These are phyloP conservation scores for Capricornis sumatraensis DNA, from an alignment of 2,113 vertebrate species.

Conservation along the genomic window DNA sequence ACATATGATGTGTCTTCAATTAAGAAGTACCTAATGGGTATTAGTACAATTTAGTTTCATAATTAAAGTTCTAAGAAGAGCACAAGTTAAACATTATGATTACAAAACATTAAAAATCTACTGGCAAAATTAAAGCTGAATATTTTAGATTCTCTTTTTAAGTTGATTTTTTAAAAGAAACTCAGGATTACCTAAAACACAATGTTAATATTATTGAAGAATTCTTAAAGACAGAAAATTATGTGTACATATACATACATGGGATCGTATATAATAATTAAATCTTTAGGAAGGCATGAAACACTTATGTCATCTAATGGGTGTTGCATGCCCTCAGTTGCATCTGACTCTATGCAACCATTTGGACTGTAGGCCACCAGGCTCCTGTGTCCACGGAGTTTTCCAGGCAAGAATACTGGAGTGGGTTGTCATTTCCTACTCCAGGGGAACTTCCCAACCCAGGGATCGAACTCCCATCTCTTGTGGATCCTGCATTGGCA, in stretches of 20 bases:
- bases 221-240: not conserved
- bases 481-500: not conserved
- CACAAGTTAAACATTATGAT: conserved; percentile 83
- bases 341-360: not conserved
- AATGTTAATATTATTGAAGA: conserved; percentile 12
- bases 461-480: not conserved
- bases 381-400: not conserved
- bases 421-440: not conserved
- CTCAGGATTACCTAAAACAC: conserved; percentile 16
- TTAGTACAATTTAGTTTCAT: conserved; percentile 83
- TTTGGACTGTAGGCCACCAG: not conserved
- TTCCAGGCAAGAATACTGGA: not conserved
- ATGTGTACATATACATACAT: not conserved
- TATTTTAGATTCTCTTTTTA: conserved; percentile 65
- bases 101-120: conserved; percentile 80
- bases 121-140: conserved; percentile 61
- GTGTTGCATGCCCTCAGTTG: not conserved
- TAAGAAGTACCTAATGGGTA: conserved; percentile 83
- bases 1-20: conserved; percentile 83
- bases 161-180: conserved; percentile 58
- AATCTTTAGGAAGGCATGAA: not conserved
- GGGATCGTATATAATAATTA: not conserved
- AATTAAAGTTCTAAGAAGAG: conserved; percentile 84
- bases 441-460: not conserved
- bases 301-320: not conserved